phyloP scores from a whole-genome alignment of 2,888 invertebrate species.

The Pandemis cinnamomeana region DNA sequence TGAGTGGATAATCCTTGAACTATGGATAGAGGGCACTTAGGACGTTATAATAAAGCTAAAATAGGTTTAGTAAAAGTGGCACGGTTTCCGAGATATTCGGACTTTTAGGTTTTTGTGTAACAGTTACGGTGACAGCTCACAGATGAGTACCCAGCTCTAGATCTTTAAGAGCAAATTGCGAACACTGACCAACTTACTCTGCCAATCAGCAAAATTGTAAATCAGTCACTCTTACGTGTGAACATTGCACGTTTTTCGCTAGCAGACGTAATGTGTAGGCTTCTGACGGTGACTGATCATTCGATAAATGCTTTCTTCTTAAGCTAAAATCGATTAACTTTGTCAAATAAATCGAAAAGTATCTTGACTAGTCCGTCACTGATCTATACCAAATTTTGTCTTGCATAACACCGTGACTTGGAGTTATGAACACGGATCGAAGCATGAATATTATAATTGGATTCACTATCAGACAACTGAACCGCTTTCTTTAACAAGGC shows the following conservation, averaged over 20 bases:
- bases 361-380: neutral
- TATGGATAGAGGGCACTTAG: no score
- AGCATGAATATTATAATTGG: constrained; percentile 13
- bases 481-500: neutral
- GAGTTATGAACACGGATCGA: constrained; percentile 8
- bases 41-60: no score
- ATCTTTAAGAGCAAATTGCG: no score
- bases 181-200: no score
- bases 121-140: no score
- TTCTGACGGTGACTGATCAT: neutral
- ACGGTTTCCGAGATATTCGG: no score
- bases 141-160: no score
- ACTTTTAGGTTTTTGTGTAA: no score
- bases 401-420: constrained; percentile 4
- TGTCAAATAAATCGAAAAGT: constrained; percentile 3
- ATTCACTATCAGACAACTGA: neutral
- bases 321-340: neutral
- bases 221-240: no score
- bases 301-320: neutral
- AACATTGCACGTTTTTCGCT: no score
- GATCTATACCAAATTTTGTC: neutral
- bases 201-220: neutral
- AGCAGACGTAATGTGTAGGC: neutral
- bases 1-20: no score
- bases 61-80: no score